Conservation (phyloP, 2,797 vertebrate species). For the Pachyuromys duprasi region DNA sequence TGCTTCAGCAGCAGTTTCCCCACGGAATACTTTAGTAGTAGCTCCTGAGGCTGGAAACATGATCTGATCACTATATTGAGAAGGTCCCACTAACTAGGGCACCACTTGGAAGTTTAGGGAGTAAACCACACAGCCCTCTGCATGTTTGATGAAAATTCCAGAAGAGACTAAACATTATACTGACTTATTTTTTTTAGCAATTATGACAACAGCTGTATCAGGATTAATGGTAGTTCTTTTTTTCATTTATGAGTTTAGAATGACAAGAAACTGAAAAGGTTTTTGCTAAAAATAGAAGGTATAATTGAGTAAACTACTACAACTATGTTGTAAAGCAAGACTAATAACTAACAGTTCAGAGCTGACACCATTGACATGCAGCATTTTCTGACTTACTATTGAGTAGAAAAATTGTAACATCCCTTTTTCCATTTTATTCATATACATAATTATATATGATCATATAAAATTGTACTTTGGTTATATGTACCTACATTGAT, state of each 20-base stretch:
- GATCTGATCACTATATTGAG: conserved; percentile 26
- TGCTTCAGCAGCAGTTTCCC: neutral
- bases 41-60: conserved; percentile 62
- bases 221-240: conserved; percentile 1
- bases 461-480: neutral
- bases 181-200: conserved; percentile 31
- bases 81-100: conserved; percentile 56
- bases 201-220: neutral
- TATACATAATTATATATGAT: neutral
- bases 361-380: neutral
- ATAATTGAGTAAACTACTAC: neutral
- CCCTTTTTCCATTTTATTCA: neutral
- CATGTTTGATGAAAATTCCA: neutral
- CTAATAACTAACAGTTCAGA: conserved; percentile 46
- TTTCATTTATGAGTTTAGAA: neutral
- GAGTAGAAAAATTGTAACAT: conserved; percentile 2
- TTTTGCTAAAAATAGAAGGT: neutral
- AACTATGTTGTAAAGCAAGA: neutral
- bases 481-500: neutral
- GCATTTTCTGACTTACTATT: conserved; percentile 18
- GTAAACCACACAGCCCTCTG: neutral
- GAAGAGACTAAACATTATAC: neutral
- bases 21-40: conserved; percentile 42
- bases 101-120: neutral
- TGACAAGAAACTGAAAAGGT: conserved; percentile 5